Base-by-base conservation (phyloP, 2,113 vertebrate species). In the Ictalurus punctatus region DNA sequence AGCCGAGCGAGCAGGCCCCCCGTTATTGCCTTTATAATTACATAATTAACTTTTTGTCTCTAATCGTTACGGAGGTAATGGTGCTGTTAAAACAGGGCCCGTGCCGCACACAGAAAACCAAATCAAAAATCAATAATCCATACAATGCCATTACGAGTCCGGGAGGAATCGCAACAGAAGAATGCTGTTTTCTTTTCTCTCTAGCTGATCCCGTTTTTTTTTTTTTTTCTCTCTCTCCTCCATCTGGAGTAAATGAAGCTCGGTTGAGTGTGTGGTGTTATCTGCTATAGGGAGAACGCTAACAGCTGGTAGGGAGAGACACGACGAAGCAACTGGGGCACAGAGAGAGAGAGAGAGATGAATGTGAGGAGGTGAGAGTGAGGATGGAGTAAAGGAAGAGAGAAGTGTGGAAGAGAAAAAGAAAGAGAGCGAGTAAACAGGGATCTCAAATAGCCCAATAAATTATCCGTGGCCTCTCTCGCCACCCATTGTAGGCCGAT, bases 1-100 rank as follows among this genome's bases (percentile, higher is more conserved):
- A 34, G 56, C 56, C 6, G 58, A 83, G 81, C 81, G 99, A 98
- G 97, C 97, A 97, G 97, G 96, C 95, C 98, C 97, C 97, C 97
- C 97, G 97, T 99, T 99, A 99, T 98, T 99, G 98, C 98, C 97
- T 99, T 98, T 98, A 99, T 99, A 99, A 99, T 99, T 98, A 98
- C 98, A 99, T 98, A 99, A 99, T 99, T 99, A 99, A 99, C 97
- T 99, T 99, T 99, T 98, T 99, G 98, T 99, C 98, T 99, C 97
- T 99, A 99, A 99, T 99, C 98, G 97, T 99, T 99, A 99, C 95
- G 96, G 97, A 99, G 98, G 98, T 99, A 99, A 99, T 99, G 98
- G 98, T 97, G 97, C 97, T 93, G 96, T 96, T 97, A 96, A 98
- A 99, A 99, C 98, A 96, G 97, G 94, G 94, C 97, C 98, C 97